These are phyloP conservation scores for Paracanthobrama guichenoti DNA, from an alignment of 2,113 vertebrate species.

Conservation along the genomic window DNA sequence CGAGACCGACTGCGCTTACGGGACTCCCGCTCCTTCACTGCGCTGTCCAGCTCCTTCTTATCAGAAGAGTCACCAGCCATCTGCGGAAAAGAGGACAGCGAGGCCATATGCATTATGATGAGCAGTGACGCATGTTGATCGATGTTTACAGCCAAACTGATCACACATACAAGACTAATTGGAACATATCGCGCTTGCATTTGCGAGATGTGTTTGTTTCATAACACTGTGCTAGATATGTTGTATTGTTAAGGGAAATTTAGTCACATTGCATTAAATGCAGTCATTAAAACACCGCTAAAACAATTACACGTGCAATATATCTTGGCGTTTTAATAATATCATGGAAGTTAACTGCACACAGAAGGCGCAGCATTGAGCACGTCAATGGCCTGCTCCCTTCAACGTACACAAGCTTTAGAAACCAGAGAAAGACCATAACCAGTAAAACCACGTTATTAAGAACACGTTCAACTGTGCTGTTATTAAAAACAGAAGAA, in stretches of 20 bases:
- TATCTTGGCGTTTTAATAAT: neutral
- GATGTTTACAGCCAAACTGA: neutral
- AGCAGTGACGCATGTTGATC: too few species aligned
- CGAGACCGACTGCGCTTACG: conserved; percentile 85
- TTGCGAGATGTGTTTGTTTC: neutral
- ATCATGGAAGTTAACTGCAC: neutral
- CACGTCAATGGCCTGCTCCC: neutral
- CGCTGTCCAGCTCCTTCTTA: conserved; percentile 85
- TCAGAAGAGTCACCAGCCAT: conserved; percentile 91
- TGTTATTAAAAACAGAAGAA: neutral
- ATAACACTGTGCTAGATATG: neutral
- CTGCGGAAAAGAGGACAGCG: conserved; percentile 60
- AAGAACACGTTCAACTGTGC: too few species aligned
- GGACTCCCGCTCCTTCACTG: conserved; percentile 82
- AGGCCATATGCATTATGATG: too few species aligned
- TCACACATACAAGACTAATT: neutral
- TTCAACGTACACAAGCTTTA: neutral
- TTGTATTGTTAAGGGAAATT: neutral
- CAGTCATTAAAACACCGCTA: neutral
- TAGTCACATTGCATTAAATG: neutral
- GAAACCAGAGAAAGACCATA: neutral
- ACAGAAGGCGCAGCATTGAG: neutral
- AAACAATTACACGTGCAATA: neutral
- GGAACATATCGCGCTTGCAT: neutral
- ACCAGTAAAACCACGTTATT: neutral